phyloP scores from a whole-genome alignment of 2,888 invertebrate species.

The Oeneis ivallda region DNA sequence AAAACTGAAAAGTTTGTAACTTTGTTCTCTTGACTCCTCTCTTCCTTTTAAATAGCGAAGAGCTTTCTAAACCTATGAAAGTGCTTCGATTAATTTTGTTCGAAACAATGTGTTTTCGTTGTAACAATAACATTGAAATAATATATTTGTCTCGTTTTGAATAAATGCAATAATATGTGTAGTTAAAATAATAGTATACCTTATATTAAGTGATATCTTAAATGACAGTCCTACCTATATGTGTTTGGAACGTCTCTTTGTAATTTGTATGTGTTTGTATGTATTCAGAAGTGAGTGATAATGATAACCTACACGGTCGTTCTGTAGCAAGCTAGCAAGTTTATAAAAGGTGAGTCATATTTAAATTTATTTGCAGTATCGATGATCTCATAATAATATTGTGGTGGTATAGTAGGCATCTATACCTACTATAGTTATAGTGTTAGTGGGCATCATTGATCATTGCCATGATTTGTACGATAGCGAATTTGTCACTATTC shows the following conservation, averaged over 20 bases:
- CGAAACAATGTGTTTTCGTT: slow-evolving; percentile 32
- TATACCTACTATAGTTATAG: slow-evolving; percentile 41
- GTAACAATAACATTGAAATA: slow-evolving; percentile 29
- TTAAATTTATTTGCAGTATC: slow-evolving; percentile 81
- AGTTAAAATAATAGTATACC: too few species aligned
- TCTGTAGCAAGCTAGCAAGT: slow-evolving; percentile 72
- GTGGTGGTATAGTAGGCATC: slow-evolving; percentile 40
- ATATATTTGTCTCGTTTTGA: slow-evolving; percentile 22
- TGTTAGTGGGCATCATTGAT: too few species aligned
- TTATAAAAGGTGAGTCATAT: slow-evolving; percentile 79
- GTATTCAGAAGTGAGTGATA: slow-evolving; percentile 60
- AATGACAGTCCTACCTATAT: slow-evolving; percentile 39
- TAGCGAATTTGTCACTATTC: slow-evolving; percentile 7
- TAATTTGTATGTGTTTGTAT: too few species aligned
- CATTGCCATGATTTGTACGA: slow-evolving; percentile 41
- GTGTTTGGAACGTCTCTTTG: too few species aligned
- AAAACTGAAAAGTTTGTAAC: too few species aligned
- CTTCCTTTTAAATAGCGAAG: slow-evolving; percentile 37
- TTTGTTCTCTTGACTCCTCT: slow-evolving; percentile 61
- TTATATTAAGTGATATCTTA: too few species aligned
- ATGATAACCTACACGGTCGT: slow-evolving; percentile 78
- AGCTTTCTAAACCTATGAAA: slow-evolving; percentile 4
- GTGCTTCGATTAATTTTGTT: slow-evolving; percentile 19
- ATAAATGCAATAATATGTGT: too few species aligned
- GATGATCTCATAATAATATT: slow-evolving; percentile 75